Evolutionary conservation across 2,888 invertebrate genomes (phyloP).

Genomic region (Yponomeuta cagnagella): DNA sequence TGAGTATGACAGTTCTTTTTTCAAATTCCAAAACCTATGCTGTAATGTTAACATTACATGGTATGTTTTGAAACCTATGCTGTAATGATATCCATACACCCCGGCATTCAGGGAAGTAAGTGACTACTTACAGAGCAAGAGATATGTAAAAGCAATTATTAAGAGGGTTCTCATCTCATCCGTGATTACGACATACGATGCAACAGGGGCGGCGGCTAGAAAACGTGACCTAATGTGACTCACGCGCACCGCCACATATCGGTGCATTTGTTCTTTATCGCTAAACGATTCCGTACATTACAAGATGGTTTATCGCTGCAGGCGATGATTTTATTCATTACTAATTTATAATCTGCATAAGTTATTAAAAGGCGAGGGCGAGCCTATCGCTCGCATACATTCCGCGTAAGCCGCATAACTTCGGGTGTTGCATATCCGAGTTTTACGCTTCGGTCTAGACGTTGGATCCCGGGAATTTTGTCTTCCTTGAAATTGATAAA

Average conservation of each 20-base stretch:
- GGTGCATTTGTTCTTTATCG: slow-evolving; percentile 1
- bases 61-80: too few species aligned
- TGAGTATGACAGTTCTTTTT: too few species aligned
- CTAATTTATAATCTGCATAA: not conserved
- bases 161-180: not conserved
- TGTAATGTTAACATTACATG: too few species aligned
- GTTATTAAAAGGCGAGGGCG: not conserved
- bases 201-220: not conserved
- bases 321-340: not conserved
- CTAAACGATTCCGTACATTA: slow-evolving; percentile 3
- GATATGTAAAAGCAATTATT: too few species aligned
- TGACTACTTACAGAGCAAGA: too few species aligned
- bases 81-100: too few species aligned
- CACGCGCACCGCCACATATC: not conserved
- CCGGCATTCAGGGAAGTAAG: too few species aligned
- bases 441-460: not conserved
- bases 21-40: too few species aligned
- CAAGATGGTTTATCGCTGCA: not conserved
- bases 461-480: not conserved
- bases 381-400: not conserved
- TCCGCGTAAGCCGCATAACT: not conserved
- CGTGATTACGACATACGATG: not conserved
- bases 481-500: too few species aligned
- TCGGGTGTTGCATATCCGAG: not conserved
- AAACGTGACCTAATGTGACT: not conserved